Evolutionary conservation across 2,888 invertebrate genomes (phyloP).

Genomic region (Stegophylla sp.): DNA sequence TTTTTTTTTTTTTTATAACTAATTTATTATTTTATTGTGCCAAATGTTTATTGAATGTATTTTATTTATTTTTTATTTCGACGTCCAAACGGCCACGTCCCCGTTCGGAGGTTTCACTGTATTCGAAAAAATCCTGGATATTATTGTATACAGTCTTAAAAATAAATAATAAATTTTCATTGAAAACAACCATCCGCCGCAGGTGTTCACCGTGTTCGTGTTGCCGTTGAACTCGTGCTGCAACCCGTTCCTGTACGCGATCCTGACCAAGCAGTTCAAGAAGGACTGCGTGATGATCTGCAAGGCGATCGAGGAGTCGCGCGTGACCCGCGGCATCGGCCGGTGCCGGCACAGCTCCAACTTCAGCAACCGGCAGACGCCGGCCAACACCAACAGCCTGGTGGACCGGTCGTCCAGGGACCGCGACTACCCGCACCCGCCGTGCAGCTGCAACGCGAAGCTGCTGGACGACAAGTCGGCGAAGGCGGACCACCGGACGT

Average conservation of each 20-base stretch:
- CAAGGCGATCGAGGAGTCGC: constrained; percentile 92
- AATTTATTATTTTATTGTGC: too few relatives aligned
- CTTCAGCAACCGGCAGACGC: constrained; percentile 86
- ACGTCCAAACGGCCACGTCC: too few relatives aligned
- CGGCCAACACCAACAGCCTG: constrained; percentile 84
- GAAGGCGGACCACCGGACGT: constrained; percentile 61
- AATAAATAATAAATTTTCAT: too few relatives aligned
- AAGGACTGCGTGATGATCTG: constrained; percentile 95
- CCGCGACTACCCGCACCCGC: constrained; percentile 65
- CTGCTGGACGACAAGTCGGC: constrained; percentile 67
- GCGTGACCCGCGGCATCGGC: constrained; percentile 86
- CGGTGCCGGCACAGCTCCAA: constrained; percentile 85
- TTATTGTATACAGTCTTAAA: constrained; percentile 1
- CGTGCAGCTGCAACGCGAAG: constrained; percentile 71
- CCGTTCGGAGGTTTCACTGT: too few relatives aligned
- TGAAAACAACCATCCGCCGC: too few relatives aligned
- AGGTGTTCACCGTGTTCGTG: constrained; percentile 86
- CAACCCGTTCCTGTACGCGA: constrained; percentile 97
- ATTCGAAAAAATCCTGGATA: too few relatives aligned
- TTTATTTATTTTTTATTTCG: too few relatives aligned
- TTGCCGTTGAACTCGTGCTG: constrained; percentile 95
- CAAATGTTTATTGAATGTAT: too few relatives aligned
- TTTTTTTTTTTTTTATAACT: too few relatives aligned
- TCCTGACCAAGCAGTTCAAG: constrained; percentile 96
- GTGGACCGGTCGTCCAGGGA: constrained; percentile 81